Percentiles rank a stretch among this genome's conserved stretches.
phyloP scores from a whole-genome alignment of 2,797 vertebrate species.

The Microhierax caerulescens region DNA sequence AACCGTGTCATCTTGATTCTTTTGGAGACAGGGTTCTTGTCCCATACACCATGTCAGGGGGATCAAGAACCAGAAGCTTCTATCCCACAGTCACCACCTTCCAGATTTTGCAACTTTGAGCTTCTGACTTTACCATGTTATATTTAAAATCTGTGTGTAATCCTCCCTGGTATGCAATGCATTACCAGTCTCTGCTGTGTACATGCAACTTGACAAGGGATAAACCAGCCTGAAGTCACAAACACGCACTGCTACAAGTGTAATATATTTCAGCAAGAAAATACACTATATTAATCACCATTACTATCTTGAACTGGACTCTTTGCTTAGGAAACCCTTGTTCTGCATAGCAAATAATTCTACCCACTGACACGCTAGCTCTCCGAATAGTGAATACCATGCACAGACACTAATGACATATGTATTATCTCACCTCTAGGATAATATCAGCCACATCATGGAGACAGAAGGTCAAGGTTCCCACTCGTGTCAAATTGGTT shows the following conservation, averaged over 20 bases:
- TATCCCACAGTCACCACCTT: neutral
- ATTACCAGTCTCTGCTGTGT: neutral
- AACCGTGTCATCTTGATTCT: neutral
- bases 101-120: neutral
- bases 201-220: neutral
- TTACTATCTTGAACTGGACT: neutral
- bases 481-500: slow-evolving; percentile 94
- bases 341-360: neutral
- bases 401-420: neutral
- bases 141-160: neutral
- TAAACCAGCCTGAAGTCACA: neutral
- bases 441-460: slow-evolving; percentile 89
- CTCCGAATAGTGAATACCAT: neutral
- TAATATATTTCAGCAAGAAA: neutral
- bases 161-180: neutral
- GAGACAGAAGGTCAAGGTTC: slow-evolving; percentile 91
- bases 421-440: slow-evolving; percentile 86
- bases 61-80: neutral
- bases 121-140: neutral
- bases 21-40: neutral
- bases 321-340: neutral
- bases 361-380: neutral
- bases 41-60: neutral
- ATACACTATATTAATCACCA: neutral
- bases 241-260: neutral